A percentile compares a stretch with the other conserved stretches of the same genome.
phyloP scores from a whole-genome alignment of 2,888 invertebrate genomes.

The Epinotia demarniana region DNA sequence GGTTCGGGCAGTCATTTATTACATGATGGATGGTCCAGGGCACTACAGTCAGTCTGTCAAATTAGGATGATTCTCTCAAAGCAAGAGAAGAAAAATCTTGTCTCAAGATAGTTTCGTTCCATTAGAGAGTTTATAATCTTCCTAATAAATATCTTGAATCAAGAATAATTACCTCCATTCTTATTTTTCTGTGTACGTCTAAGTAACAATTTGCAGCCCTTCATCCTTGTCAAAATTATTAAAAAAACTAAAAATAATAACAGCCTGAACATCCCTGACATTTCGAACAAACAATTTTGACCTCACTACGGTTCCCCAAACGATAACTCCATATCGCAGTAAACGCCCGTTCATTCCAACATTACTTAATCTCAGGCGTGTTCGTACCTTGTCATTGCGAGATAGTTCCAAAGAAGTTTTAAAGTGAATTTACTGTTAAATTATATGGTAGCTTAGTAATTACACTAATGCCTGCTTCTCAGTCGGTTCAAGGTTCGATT shows the following conservation, averaged over 20 bases:
- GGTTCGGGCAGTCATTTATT: no score
- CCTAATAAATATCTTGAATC: no score
- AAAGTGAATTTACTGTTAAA: constrained; percentile 18
- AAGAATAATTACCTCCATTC: no score
- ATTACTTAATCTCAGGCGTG: not conserved
- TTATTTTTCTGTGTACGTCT: no score
- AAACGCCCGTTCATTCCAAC: not conserved
- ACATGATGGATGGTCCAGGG: no score
- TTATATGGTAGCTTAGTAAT: constrained; percentile 38
- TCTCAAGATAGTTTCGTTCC: no score
- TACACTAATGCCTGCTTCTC: constrained; percentile 27
- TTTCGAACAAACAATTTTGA: constrained; percentile 21
- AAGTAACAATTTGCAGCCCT: not conserved
- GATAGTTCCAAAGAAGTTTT: constrained; percentile 1
- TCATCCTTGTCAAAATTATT: constrained; percentile 1
- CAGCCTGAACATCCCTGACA: constrained; percentile 18
- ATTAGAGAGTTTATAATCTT: no score
- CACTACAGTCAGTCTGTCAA: no score
- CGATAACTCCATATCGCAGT: constrained; percentile 4
- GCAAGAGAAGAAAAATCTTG: no score
- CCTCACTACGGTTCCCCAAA: not conserved
- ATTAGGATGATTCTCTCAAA: no score
- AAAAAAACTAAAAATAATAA: constrained; percentile 12
- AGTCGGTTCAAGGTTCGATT: constrained; percentile 37
- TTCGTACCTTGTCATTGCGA: not conserved